These are phyloP conservation scores for Rhizoglyphus robini DNA, from an alignment of 1,140 invertebrate species.

Conservation along the genomic window DNA sequence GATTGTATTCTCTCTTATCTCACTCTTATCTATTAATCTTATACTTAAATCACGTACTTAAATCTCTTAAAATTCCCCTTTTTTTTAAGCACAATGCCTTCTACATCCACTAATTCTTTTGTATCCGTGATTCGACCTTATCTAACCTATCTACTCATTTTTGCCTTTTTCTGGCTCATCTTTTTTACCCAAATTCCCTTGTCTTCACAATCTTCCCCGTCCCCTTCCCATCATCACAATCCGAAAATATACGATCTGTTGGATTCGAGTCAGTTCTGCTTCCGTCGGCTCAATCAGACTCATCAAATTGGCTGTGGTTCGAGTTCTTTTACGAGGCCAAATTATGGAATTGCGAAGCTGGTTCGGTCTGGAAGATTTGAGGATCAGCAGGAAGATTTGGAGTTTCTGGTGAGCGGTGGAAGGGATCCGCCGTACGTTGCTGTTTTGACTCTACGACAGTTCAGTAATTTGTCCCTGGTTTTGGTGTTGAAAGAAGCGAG, in stretches of 20 bases:
- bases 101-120: too few species aligned
- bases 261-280: constrained; percentile 56
- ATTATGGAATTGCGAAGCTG: constrained; percentile 39
- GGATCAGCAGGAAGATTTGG: constrained; percentile 50
- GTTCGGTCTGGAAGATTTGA: constrained; percentile 63
- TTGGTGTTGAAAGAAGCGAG: neutral
- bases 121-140: too few species aligned
- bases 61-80: too few species aligned
- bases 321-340: neutral
- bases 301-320: constrained; percentile 74
- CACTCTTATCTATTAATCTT: too few species aligned
- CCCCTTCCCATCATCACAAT: too few species aligned
- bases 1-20: too few species aligned
- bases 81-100: too few species aligned
- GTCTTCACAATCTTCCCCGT: too few species aligned
- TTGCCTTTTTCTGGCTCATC: too few species aligned
- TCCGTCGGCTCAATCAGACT: constrained; percentile 72
- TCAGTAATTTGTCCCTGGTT: neutral
- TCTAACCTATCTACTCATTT: too few species aligned
- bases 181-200: too few species aligned
- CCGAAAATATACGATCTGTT: constrained; percentile 67
- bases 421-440: constrained; percentile 39
- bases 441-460: constrained; percentile 36
- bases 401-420: constrained; percentile 46
- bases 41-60: too few species aligned